Percentiles rank a stretch among this genome's conserved stretches.
Conservation (phyloP, 2,797 vertebrate genomes). For the Siniperca obscura region DNA sequence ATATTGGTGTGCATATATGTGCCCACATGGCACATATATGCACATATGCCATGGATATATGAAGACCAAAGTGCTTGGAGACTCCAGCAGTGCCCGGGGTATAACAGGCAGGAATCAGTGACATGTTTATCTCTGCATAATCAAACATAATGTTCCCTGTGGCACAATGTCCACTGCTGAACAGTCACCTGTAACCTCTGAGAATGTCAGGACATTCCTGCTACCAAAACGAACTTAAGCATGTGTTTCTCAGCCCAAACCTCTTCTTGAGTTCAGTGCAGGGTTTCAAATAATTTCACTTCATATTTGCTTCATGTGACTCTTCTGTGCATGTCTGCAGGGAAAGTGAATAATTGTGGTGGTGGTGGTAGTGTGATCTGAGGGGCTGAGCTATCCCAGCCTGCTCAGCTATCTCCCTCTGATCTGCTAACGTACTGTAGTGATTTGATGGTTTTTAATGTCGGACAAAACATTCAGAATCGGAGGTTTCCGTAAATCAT, state of each 20-base stretch:
- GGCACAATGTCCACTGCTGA: neutral
- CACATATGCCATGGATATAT: neutral
- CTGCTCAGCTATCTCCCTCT: neutral
- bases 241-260: neutral
- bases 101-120: neutral
- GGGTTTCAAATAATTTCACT: neutral
- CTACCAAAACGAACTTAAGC: neutral
- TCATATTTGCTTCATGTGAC: neutral
- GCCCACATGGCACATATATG: neutral
- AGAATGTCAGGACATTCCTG: neutral
- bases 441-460: neutral
- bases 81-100: neutral
- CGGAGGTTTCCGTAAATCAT: neutral
- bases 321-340: slow-evolving; percentile 13
- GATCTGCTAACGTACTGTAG: neutral
- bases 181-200: slow-evolving; percentile 11
- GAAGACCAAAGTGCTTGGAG: neutral
- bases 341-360: slow-evolving; percentile 8
- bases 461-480: neutral
- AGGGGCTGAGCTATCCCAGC: neutral
- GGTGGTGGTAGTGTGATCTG: slow-evolving; percentile 13
- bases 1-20: neutral
- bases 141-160: neutral
- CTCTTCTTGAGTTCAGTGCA: neutral
- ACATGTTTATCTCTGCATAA: neutral